Percentiles rank a stretch among this genome's conserved stretches.
These are phyloP conservation scores for Onychomys arenicola DNA, from an alignment of 2,797 vertebrate genomes.

Conservation along the genomic window DNA sequence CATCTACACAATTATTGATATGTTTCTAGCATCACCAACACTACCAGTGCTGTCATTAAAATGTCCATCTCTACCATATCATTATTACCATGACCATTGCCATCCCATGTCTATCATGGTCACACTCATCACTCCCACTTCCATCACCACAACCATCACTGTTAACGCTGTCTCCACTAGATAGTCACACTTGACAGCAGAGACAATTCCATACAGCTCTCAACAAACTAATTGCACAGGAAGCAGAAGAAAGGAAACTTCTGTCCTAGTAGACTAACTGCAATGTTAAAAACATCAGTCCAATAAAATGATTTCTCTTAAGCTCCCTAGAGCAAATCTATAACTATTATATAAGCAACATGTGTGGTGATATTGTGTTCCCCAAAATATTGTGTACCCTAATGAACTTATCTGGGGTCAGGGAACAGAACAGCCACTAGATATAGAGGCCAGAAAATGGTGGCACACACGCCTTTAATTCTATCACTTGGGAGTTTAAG, in stretches of 20 bases:
- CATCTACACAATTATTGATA: neutral
- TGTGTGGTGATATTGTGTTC: no score
- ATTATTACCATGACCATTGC: neutral
- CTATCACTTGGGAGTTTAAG: no score
- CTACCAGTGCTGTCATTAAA: neutral
- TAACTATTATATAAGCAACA: conserved; percentile 4
- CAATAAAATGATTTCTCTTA: conserved; percentile 57
- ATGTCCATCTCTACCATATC: neutral
- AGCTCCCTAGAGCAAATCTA: conserved; percentile 18
- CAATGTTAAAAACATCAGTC: conserved; percentile 31
- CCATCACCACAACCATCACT: neutral
- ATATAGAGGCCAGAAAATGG: no score
- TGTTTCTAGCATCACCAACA: neutral
- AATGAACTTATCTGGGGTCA: no score
- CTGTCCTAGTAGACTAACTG: neutral
- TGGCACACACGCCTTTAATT: no score
- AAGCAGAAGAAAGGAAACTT: conserved; percentile 52
- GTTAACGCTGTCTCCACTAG: neutral
- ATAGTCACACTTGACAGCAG: neutral
- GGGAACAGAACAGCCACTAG: no score
- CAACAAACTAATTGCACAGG: neutral
- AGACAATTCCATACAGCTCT: conserved; percentile 5
- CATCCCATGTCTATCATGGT: neutral
- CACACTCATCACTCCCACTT: neutral
- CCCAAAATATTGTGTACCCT: no score